Percentiles rank a stretch among this genome's conserved stretches.
These are phyloP conservation scores for Antechinus flavipes DNA, from an alignment of 2,113 vertebrate genomes.

Conservation along the genomic window DNA sequence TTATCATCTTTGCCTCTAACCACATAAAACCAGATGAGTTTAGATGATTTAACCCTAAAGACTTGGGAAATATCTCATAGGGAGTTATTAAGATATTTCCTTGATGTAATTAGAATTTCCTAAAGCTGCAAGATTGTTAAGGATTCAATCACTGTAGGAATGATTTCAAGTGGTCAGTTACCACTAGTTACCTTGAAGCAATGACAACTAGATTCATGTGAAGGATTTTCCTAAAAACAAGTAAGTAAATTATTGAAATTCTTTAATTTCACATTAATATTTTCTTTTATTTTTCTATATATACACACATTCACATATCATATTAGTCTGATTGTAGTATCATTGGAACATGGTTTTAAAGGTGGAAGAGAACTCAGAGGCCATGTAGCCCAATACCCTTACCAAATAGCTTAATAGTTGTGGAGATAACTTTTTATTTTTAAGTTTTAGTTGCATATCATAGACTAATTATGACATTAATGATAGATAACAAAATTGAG, in stretches of 20 bases:
- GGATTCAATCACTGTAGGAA: neutral
- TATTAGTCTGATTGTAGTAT: neutral
- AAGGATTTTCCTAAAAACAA: neutral
- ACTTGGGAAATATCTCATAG: neutral
- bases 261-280: neutral
- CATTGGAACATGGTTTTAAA: neutral
- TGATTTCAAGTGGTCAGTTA: neutral
- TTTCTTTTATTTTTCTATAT: neutral
- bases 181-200: neutral
- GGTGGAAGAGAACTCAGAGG: neutral
- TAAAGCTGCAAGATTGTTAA: neutral
- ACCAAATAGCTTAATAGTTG: neutral
- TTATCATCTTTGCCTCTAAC: neutral
- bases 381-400: neutral
- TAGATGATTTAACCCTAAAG: neutral
- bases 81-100: slow-evolving; percentile 1
- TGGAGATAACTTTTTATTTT: too few relatives aligned
- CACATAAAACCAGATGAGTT: neutral
- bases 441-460: too few relatives aligned
- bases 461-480: too few relatives aligned
- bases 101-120: neutral
- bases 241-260: neutral
- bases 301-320: neutral
- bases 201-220: neutral
- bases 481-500: too few relatives aligned